phyloP scores from a whole-genome alignment of 2,113 vertebrate species.

The Promerops cafer region DNA sequence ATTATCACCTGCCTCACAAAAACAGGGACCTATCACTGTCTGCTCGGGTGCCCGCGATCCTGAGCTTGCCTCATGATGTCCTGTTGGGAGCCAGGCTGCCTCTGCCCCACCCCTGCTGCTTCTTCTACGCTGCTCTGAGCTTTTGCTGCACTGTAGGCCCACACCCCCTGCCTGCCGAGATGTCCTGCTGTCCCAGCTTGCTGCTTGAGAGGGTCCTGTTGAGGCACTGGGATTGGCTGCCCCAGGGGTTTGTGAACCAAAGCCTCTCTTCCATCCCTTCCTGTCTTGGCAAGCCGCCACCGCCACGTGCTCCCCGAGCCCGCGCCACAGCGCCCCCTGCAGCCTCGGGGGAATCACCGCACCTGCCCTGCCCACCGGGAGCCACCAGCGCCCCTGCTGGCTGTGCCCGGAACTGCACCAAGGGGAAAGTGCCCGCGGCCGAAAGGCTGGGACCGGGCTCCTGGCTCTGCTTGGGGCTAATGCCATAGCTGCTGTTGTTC shows the following conservation, averaged over 20 bases:
- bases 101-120: rapidly evolving
- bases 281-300: rapidly evolving
- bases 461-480: no score
- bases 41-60: not conserved
- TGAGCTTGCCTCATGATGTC: no score
- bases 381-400: not conserved
- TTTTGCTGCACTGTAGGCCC: not conserved
- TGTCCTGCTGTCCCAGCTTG: no score
- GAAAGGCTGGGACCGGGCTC: rapidly evolving
- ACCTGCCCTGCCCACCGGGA: not conserved
- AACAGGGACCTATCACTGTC: not conserved
- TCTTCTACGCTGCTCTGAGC: not conserved
- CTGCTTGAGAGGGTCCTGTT: no score
- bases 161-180: not conserved
- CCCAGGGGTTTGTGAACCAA: no score
- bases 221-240: rapidly evolving
- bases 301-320: rapidly evolving
- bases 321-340: not conserved
- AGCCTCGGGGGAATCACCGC: rapidly evolving
- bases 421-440: rapidly evolving
- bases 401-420: rapidly evolving
- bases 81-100: not conserved
- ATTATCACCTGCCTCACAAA: no score
- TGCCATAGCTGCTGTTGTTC: not conserved
- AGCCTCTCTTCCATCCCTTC: no score